Percentiles rank a stretch among this genome's conserved stretches.
These are phyloP conservation scores for Salvelinus fontinalis DNA, from an alignment of 2,113 vertebrate species.

Conservation along the genomic window DNA sequence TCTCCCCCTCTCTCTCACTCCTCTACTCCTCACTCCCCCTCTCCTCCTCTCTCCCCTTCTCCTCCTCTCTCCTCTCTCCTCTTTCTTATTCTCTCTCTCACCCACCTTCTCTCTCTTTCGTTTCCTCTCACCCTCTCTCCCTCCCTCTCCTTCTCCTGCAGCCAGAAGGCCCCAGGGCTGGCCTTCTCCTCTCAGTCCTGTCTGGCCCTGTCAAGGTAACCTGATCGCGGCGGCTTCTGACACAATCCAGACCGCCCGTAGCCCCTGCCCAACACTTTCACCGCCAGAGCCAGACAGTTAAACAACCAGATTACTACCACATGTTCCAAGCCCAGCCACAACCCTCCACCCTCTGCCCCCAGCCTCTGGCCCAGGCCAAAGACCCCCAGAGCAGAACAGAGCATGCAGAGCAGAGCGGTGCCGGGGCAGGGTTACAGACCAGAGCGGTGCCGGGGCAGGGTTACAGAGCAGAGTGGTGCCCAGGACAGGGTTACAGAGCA, in stretches of 20 bases:
- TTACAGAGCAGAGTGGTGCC: too few relatives aligned
- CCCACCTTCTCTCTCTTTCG: slow-evolving; percentile 30
- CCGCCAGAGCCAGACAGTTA: slow-evolving; percentile 95
- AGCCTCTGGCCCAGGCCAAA: slow-evolving; percentile 12
- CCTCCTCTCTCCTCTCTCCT: slow-evolving; percentile 24
- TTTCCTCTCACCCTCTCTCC: slow-evolving; percentile 48
- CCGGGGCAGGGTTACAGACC: neutral
- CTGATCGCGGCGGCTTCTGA: slow-evolving; percentile 98
- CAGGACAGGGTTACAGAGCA: neutral
- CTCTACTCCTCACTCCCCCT: slow-evolving; percentile 13
- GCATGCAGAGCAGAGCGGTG: neutral
- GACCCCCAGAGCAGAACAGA: slow-evolving; percentile 67
- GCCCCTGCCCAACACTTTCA: slow-evolving; percentile 96
- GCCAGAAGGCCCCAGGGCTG: slow-evolving; percentile 49
- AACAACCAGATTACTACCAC: slow-evolving; percentile 99
- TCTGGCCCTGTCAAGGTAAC: slow-evolving; percentile 93
- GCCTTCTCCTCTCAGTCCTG: slow-evolving; percentile 57
- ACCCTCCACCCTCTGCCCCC: slow-evolving; percentile 33
- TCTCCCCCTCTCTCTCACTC: slow-evolving; percentile 32
- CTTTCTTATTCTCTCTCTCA: slow-evolving; percentile 48
- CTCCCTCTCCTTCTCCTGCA: slow-evolving; percentile 42
- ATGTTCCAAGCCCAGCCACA: slow-evolving; percentile 78
- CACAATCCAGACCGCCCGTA: slow-evolving; percentile 98
- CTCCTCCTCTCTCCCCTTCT: slow-evolving; percentile 16
- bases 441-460: too few relatives aligned